Conservation (phyloP, 2,888 invertebrate species). For the Gastrophysa polygoni region DNA sequence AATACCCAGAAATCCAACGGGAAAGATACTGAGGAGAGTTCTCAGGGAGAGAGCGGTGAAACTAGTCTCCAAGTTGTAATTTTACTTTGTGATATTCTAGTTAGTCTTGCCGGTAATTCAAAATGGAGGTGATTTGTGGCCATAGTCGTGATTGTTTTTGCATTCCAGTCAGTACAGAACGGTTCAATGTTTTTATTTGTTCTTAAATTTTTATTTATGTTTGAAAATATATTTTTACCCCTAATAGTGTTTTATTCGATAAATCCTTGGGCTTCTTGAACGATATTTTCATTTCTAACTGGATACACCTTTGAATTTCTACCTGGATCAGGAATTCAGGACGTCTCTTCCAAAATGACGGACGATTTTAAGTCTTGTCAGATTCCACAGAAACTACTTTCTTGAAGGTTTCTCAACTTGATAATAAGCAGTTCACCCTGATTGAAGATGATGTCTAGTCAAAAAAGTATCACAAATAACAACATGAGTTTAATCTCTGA, state of each 20-base stretch:
- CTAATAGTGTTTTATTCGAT: background rate
- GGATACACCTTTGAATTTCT: too few relatives aligned
- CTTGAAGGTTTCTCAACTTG: too few relatives aligned
- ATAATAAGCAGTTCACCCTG: too few relatives aligned
- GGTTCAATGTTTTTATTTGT: background rate
- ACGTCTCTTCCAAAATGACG: too few relatives aligned
- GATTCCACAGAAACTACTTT: too few relatives aligned
- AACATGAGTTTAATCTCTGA: too few relatives aligned
- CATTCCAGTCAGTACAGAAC: background rate
- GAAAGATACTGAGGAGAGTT: constrained; percentile 70
- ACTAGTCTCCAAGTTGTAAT: constrained; percentile 51
- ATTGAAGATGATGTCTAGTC: too few relatives aligned
- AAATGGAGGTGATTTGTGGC: background rate
- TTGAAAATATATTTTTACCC: background rate
- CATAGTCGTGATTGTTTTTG: background rate
- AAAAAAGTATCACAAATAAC: too few relatives aligned
- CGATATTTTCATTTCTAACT: too few relatives aligned
- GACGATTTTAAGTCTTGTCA: too few relatives aligned
- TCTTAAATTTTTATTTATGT: background rate
- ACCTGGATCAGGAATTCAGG: too few relatives aligned
- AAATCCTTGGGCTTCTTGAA: too few relatives aligned
- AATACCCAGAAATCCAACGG: constrained; percentile 72
- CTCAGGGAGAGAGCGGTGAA: constrained; percentile 60
- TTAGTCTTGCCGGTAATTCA: background rate
- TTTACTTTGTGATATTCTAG: background rate